phyloP scores from a whole-genome alignment of 2,888 invertebrate genomes.

The Toxonevra muliebris region DNA sequence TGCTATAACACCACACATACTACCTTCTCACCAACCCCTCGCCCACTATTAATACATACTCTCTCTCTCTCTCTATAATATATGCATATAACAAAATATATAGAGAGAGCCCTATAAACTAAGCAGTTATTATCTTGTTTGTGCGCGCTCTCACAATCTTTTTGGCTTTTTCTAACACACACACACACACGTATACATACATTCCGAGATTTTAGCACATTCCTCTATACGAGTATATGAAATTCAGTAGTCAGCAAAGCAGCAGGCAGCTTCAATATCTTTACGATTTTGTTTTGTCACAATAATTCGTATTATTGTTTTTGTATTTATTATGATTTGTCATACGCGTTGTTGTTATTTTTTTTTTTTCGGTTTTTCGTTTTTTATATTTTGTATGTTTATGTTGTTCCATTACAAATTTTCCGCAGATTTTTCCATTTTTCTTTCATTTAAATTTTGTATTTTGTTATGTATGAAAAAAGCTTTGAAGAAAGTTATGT shows the following conservation, averaged over 20 bases:
- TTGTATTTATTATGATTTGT: neutral
- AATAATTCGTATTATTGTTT: constrained; percentile 21
- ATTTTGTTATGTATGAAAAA: neutral
- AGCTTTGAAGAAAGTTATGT: too few relatives aligned
- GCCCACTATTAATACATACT: neutral
- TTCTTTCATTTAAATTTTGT: neutral
- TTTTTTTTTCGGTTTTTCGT: neutral
- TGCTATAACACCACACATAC: too few relatives aligned
- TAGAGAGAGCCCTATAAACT: neutral
- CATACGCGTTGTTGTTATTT: neutral
- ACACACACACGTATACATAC: neutral
- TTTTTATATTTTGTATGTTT: constrained; percentile 7
- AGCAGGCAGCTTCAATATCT: constrained; percentile 11
- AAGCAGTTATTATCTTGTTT: neutral
- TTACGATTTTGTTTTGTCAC: constrained; percentile 42
- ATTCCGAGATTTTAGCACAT: constrained; percentile 3
- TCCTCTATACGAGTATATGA: neutral
- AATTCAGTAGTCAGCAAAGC: neutral
- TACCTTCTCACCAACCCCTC: neutral
- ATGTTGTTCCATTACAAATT: neutral
- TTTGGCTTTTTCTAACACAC: too few relatives aligned
- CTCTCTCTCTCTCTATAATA: neutral
- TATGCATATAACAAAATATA: neutral
- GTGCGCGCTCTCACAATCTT: constrained; percentile 5
- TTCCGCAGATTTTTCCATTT: neutral